Evolutionary conservation across 53 echinoderm and acorn worm genomes (phyloP), one percentile per base, ranked within the genome.

Genomic region (Holothuria scabra): DNA sequence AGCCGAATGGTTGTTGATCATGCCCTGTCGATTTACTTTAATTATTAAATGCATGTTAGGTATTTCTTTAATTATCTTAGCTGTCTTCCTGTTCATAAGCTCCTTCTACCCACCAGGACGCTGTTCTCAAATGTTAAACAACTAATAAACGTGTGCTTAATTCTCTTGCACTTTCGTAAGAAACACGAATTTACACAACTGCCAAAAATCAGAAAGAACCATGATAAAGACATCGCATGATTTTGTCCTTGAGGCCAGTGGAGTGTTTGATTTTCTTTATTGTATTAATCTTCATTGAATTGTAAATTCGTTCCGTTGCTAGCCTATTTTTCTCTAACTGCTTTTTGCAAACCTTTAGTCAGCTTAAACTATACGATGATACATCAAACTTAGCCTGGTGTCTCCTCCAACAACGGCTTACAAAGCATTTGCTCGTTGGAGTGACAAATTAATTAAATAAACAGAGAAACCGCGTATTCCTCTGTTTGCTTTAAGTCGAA

Each of bases 361-460:
- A 71, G 26, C 71, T 71, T 67, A 22, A 13, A 44, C 44, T 44
- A n/a, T n/a, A 48, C 44, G 38, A 46, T 71, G 48, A 71, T 71
- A 21, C 71, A 71, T 71, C 71, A 71, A n/a, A 48, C 71, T 48
- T 26, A 48, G 41, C 26, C 9, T 23, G 44, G 48, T 44, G 71
- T 71, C 71, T 71, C 71, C 46, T 48, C 48, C 48, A 71, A 71
- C n/a, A 48, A 35, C 71, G 28, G 41, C 20, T 52, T 52, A 52
- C 18, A 71, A 71, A 71, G 25, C 18, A 46, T 71, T 71, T 44
- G 71, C 20, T 71, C 71, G 71, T 25, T 28, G 46, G 48, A 71
- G 71, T 71, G 71, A 71, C 71, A 71, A 71, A 71, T 71, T 71
- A 71, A 71, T 71, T 71, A 71, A 71, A 71, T 71, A 71, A 71